phyloP scores from a whole-genome alignment of 2,797 vertebrate species.

The Acrocephalus scirpaceus region DNA sequence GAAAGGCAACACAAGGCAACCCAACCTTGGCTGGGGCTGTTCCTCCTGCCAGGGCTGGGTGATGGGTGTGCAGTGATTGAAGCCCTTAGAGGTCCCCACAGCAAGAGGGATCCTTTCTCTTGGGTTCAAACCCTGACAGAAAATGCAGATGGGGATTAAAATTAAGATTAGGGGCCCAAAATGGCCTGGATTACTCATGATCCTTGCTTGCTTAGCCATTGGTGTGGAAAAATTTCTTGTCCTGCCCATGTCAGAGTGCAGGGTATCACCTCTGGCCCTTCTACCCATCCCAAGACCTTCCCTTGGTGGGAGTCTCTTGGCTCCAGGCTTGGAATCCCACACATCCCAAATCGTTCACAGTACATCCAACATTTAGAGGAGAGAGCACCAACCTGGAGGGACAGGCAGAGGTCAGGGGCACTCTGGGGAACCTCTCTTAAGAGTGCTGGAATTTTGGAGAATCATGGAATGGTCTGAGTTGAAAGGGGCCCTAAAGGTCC shows the following conservation, averaged over 20 bases:
- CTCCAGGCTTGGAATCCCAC: not conserved
- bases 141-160: not conserved
- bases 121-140: not conserved
- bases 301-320: not conserved
- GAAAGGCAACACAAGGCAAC: not conserved
- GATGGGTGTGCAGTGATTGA: not conserved
- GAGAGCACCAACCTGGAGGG: not conserved
- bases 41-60: not conserved
- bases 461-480: not conserved
- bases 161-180: not conserved
- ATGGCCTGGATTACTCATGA: not conserved
- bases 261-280: not conserved
- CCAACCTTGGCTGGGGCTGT: not conserved
- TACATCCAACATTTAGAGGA: not conserved
- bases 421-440: not conserved
- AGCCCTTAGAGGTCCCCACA: constrained; percentile 10
- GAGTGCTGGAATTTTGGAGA: not conserved
- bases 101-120: not conserved
- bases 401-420: not conserved
- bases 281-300: rapidly evolving
- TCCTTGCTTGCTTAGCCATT: not conserved
- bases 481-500: not conserved
- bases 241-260: not conserved
- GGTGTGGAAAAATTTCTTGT: not conserved
- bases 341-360: not conserved